Evolutionary conservation across 2,888 invertebrate species (phyloP).

Genomic region (Ethmia dodecea): DNA sequence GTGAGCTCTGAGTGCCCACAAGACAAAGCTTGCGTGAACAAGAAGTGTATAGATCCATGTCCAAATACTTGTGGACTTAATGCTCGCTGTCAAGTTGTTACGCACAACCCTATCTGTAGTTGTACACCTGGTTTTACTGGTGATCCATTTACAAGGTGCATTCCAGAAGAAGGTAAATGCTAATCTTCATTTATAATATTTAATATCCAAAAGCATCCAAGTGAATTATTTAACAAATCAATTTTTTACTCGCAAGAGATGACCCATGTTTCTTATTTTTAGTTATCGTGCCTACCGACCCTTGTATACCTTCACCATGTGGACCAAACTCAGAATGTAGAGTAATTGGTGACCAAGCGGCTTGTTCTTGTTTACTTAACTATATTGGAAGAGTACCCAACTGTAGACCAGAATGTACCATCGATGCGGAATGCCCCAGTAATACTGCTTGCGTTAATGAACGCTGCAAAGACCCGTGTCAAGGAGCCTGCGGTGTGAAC

Average conservation of each 20-base stretch:
- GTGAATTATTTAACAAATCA: neutral
- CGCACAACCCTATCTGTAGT: conserved; percentile 92
- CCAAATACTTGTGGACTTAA: conserved; percentile 89
- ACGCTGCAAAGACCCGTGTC: conserved; percentile 90
- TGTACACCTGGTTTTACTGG: conserved; percentile 88
- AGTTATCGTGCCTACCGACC: conserved; percentile 64
- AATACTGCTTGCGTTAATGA: conserved; percentile 89
- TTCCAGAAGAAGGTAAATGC: conserved; percentile 79
- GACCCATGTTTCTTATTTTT: conserved; percentile 18
- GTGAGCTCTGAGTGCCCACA: conserved; percentile 90
- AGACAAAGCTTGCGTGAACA: conserved; percentile 87
- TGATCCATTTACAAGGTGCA: conserved; percentile 86
- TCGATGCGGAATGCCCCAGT: conserved; percentile 88
- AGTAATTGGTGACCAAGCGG: conserved; percentile 88
- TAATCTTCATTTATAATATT: too few species aligned
- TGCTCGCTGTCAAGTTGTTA: conserved; percentile 89
- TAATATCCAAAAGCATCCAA: neutral
- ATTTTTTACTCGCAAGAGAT: neutral
- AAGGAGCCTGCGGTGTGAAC: conserved; percentile 85
- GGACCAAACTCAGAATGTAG: conserved; percentile 90
- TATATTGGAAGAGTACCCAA: conserved; percentile 91
- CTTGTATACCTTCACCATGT: conserved; percentile 89
- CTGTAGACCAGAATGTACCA: conserved; percentile 90
- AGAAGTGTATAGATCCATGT: conserved; percentile 89
- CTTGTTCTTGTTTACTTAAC: conserved; percentile 88